Evolutionary conservation across 2,888 invertebrate species (phyloP).

Genomic region (Drosophila imparisetae): DNA sequence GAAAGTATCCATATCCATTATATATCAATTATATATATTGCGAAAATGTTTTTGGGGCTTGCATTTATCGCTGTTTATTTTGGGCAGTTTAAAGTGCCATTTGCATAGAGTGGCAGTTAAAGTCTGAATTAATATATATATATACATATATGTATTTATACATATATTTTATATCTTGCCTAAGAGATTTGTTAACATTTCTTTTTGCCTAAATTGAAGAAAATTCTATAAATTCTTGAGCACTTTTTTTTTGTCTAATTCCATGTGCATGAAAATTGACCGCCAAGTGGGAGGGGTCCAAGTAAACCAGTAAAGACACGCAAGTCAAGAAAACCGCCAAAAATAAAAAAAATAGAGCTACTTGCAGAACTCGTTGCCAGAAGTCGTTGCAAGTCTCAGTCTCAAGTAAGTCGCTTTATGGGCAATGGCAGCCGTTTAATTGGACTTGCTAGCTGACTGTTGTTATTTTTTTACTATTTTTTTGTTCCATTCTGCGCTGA

Average conservation of each 20-base stretch:
- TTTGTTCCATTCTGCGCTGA: conserved; percentile 63
- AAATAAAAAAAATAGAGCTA: conserved; percentile 16
- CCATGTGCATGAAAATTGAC: conserved; percentile 19
- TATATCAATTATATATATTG: conserved; percentile 6
- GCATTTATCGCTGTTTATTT: not conserved
- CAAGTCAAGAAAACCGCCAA: conserved; percentile 35
- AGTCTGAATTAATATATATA: conserved; percentile 26
- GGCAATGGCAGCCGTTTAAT: conserved; percentile 68
- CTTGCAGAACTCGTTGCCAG: conserved; percentile 51
- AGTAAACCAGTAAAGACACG: conserved; percentile 6
- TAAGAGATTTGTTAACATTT: not conserved
- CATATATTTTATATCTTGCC: too few relatives aligned
- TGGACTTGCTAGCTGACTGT: conserved; percentile 53
- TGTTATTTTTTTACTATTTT: conserved; percentile 10
- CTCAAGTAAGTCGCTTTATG: conserved; percentile 64
- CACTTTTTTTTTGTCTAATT: not conserved
- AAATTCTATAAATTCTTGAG: not conserved
- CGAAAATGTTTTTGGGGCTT: not conserved
- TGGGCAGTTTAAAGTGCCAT: conserved; percentile 36
- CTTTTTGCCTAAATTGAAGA: too few relatives aligned
- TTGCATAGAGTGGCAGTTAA: conserved; percentile 44
- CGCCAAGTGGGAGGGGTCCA: not conserved
- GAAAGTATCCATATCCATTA: not conserved
- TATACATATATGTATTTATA: too few relatives aligned
- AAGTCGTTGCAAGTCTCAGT: conserved; percentile 31